These are phyloP conservation scores for Hylaeus anthracinus DNA, from an alignment of 1,140 invertebrate genomes.

Conservation along the genomic window DNA sequence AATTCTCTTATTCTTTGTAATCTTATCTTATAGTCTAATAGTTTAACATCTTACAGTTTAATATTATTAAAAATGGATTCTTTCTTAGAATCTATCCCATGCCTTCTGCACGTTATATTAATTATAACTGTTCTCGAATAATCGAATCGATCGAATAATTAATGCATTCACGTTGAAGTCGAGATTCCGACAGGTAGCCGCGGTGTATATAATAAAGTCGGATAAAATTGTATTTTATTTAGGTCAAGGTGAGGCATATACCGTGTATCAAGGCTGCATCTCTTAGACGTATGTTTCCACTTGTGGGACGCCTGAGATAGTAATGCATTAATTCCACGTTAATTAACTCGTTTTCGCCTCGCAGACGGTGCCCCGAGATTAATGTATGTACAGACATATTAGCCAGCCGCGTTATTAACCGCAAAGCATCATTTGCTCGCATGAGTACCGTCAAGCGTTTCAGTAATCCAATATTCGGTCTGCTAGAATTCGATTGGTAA, in stretches of 20 bases:
- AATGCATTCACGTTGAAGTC: too few species aligned
- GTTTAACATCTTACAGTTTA: too few species aligned
- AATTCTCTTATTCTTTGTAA: too few species aligned
- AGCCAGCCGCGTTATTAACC: neutral
- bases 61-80: too few species aligned
- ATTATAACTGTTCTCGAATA: too few species aligned
- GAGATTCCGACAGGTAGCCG: neutral
- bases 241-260: neutral
- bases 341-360: neutral
- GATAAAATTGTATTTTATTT: neutral
- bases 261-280: neutral
- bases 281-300: neutral
- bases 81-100: too few species aligned
- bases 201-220: neutral
- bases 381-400: neutral
- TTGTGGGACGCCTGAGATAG: neutral
- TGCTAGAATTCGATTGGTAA: neutral
- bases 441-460: conserved; percentile 9
- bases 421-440: conserved; percentile 5
- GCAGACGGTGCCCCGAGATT: neutral
- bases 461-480: conserved; percentile 21
- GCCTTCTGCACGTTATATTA: too few species aligned
- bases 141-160: too few species aligned
- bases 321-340: neutral
- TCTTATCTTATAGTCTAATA: too few species aligned